These are phyloP conservation scores for Peromyscus leucopus DNA, from an alignment of 2,113 vertebrate species.

Conservation along the genomic window DNA sequence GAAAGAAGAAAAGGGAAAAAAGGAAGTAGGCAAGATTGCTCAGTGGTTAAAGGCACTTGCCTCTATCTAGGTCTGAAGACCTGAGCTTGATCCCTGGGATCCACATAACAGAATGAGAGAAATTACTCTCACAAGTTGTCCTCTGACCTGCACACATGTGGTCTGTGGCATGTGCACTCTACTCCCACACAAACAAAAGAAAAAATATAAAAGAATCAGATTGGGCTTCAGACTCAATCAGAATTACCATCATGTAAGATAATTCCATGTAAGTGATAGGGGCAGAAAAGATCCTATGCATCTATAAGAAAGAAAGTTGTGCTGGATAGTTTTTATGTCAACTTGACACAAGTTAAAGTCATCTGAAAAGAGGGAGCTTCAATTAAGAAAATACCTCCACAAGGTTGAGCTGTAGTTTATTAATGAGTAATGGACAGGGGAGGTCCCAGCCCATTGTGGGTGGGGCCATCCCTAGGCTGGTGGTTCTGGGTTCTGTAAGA, in stretches of 20 bases:
- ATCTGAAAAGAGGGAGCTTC: neutral
- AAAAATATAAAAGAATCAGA: neutral
- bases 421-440: too few species aligned
- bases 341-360: neutral
- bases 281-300: neutral
- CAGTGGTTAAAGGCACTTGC: neutral
- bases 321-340: neutral
- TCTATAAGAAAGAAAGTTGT: neutral
- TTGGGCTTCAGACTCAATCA: neutral
- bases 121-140: neutral
- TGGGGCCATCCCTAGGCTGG: neutral
- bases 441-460: too few species aligned
- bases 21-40: neutral
- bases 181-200: neutral
- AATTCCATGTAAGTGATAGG: neutral
- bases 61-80: neutral
- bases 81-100: neutral
- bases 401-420: neutral
- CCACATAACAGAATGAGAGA: neutral
- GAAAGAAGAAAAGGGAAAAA: neutral
- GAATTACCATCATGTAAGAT: conserved; percentile 13
- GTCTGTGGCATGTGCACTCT: neutral
- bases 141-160: neutral
- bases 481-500: neutral
- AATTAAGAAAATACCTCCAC: neutral